These are phyloP conservation scores for Andrena flavipes DNA, from an alignment of 2,888 invertebrate species.

Conservation along the genomic window DNA sequence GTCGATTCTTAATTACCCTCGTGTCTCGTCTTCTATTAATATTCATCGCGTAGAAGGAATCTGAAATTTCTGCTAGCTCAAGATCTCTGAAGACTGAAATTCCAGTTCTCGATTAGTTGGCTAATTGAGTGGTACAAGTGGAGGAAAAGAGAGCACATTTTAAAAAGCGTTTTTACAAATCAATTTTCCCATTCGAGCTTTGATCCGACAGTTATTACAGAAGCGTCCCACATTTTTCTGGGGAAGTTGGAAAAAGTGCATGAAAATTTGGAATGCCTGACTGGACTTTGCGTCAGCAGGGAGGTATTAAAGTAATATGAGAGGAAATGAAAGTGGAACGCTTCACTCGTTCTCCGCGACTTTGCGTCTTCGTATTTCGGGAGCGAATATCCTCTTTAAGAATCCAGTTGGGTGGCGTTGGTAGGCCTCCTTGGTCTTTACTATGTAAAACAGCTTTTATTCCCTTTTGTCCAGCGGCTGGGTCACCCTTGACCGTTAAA, in stretches of 20 bases:
- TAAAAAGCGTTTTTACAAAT: not conserved
- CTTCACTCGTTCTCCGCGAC: not conserved
- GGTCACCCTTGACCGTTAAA: conserved; percentile 62
- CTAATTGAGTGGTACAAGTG: not conserved
- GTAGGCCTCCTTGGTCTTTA: conserved; percentile 68
- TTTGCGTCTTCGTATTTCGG: conserved; percentile 4
- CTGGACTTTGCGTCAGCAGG: not conserved
- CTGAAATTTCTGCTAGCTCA: not conserved
- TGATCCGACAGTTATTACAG: no score
- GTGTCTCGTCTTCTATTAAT: conserved; percentile 5
- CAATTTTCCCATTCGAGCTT: no score
- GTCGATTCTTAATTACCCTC: not conserved
- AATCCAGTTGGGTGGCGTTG: conserved; percentile 42
- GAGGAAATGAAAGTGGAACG: conserved; percentile 17
- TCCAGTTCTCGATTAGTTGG: not conserved
- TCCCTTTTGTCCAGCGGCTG: conserved; percentile 72
- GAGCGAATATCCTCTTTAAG: conserved; percentile 67
- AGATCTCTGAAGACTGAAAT: not conserved
- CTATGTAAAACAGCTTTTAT: conserved; percentile 77
- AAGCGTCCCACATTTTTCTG: no score
- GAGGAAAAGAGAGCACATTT: not conserved
- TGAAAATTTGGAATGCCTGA: not conserved
- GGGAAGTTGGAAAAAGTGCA: not conserved
- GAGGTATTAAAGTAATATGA: not conserved
- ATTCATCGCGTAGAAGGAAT: not conserved